These are phyloP conservation scores for Sycophila texana DNA, from an alignment of 2,888 invertebrate genomes.

Conservation along the genomic window DNA sequence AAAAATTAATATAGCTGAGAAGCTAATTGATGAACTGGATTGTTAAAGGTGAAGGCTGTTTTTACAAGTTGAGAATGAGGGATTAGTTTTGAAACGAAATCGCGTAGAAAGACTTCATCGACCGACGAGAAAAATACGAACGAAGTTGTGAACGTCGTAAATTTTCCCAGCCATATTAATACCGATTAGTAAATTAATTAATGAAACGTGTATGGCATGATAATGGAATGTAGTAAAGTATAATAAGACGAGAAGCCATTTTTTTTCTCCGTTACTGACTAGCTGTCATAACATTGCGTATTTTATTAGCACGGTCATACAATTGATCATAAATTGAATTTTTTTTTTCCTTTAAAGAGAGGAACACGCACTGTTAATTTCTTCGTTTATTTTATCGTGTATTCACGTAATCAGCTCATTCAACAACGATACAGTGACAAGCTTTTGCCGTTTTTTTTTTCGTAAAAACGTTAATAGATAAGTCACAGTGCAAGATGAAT, in stretches of 20 bases:
- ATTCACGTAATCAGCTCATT: constrained; percentile 47
- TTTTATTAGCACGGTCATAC: constrained; percentile 49
- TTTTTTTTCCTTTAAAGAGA: constrained; percentile 40
- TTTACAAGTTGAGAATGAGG: too few species aligned
- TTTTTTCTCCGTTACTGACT: constrained; percentile 41
- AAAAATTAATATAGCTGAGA: constrained; percentile 8
- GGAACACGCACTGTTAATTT: constrained; percentile 45
- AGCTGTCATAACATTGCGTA: constrained; percentile 45
- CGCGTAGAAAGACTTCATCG: background rate
- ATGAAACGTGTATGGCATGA: background rate
- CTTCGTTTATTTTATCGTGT: constrained; percentile 46
- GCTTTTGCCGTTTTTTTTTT: constrained; percentile 39
- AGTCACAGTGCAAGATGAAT: constrained; percentile 53
- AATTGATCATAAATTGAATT: constrained; percentile 45
- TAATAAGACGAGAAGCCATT: constrained; percentile 24
- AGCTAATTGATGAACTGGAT: background rate
- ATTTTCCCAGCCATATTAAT: background rate
- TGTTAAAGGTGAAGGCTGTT: too few species aligned
- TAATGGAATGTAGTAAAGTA: constrained; percentile 27
- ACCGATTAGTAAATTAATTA: constrained; percentile 7
- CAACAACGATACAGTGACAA: constrained; percentile 54
- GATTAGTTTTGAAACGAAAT: background rate
- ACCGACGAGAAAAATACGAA: constrained; percentile 1
- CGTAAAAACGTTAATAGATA: constrained; percentile 50
- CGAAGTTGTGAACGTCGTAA: background rate